These are phyloP conservation scores for Zalophus californianus DNA, from an alignment of 2,797 vertebrate genomes.

Conservation along the genomic window DNA sequence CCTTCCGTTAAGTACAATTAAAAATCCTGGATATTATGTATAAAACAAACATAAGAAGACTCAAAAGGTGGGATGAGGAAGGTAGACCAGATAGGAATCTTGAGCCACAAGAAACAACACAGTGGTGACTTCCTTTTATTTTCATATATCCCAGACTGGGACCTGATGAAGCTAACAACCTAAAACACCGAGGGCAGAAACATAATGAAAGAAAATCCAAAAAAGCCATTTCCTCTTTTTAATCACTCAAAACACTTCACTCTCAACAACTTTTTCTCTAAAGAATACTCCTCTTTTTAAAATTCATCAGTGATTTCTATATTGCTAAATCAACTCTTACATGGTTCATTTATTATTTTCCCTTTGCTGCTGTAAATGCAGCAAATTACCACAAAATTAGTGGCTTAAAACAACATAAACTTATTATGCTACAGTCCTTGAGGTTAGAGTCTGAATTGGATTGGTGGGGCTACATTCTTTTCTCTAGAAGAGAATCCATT, in stretches of 20 bases:
- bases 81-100: neutral
- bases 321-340: neutral
- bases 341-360: neutral
- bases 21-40: neutral
- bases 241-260: neutral
- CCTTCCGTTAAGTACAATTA: neutral
- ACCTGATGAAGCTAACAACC: neutral
- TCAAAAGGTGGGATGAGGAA: neutral
- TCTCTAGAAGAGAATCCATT: neutral
- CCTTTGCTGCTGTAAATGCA: neutral
- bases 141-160: neutral
- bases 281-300: constrained; percentile 46
- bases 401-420: neutral
- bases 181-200: neutral
- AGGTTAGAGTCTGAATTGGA: neutral
- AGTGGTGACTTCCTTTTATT: neutral
- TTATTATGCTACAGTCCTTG: neutral
- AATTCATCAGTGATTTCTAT: constrained; percentile 4
- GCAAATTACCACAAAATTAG: neutral
- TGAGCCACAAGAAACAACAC: neutral
- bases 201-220: neutral
- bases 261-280: neutral
- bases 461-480: neutral
- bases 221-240: constrained; percentile 12
- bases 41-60: neutral